Base-by-base conservation (phyloP, 1,140 invertebrate species). In the Elymnias hypermnestra region DNA sequence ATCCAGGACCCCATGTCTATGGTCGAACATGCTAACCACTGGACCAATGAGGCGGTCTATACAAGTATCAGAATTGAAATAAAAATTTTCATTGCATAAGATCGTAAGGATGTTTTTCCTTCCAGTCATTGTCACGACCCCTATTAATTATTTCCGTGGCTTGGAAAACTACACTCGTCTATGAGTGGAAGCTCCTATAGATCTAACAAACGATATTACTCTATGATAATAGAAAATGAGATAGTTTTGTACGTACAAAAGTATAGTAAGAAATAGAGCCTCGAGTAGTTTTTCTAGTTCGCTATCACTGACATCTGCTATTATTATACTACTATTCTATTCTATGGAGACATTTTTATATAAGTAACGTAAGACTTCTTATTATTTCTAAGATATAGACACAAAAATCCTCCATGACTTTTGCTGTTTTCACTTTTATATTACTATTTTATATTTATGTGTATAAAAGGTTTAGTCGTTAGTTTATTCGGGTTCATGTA, bases 211-310 rank as follows among this genome's bases (percentile, higher is more conserved):
- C 21, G 13, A 29, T 29, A 9, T 2, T 29, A n/a, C n/a, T n/a
- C n/a, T n/a, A n/a, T n/a, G n/a, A n/a, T n/a, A n/a, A n/a, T n/a
- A n/a, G n/a, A n/a, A n/a, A n/a, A n/a, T n/a, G n/a, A n/a, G n/a
- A n/a, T n/a, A n/a, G n/a, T n/a, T n/a, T 29, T 29, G 4, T 2
- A 9, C 6, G 3, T 4, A 13, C 3, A 8, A 1, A 29, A 29
- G 3, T 4, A 1, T 6, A 12, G 26, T 8, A 29, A 35, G 26
- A 17, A 33, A 33, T 38, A 48, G 21, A 7, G 37, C 28, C 21
- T 40, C 37, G 35, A 48, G 45, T 40, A 29, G 21, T 48, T 48
- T 48, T 48, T 48, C 45, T 48, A 41, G 45, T 48, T 48, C 37
- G 40, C 37, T 48, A 48, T 48, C 45, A 48, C 13, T 22, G 37